Base-by-base conservation (phyloP, 1,140 invertebrate species). In the Globodera rostochiensis region DNA sequence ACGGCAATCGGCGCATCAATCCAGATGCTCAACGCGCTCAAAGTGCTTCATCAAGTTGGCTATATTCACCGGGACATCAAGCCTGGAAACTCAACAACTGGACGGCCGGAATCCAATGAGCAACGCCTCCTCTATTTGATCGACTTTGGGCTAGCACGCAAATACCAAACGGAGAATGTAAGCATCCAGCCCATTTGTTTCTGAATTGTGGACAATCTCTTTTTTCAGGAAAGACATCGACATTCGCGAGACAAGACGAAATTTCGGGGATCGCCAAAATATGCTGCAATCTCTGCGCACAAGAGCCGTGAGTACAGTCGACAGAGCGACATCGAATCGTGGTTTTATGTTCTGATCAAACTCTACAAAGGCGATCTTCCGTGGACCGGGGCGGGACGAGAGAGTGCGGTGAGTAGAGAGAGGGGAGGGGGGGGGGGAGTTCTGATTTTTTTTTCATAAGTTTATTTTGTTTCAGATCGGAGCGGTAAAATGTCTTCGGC, bases 391-490 rank as follows among this genome's bases (percentile, higher is more conserved):
- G 25, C 25, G 25, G 25, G 25, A 36, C 25, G 2, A 36, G 25
- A 36, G 25, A 36, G 25, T 36, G 25, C 25, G 25, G 25, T 36
- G 25, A 36, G 25, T 36, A 36, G 25, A 2, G 25, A 36, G 25
- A 36, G 25, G 25, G 25, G 83, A 85, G 80, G 87, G 85, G 47
- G 47, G 2, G 25, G 85, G 84, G 50, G 79, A 83, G 45, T 79
- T 81, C 47, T 86, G 66, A 76, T 21, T 74, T 6, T 15, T 2
- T 15, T 15, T 84, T 74, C 79, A 76, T 64, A 6, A 77, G 1
- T 76, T n/a, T 45, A 4, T 9, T 75, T 11, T 11, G 13, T 45
- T 78, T 36, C n/a, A 79, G 77, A 75, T 79, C 6, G 77, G 77
- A 19, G 8, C 80, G 64, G 7, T 80, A 6, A 79, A 79, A n/a